Evolutionary conservation across 1,140 invertebrate species (phyloP), one percentile per base, ranked within the genome.

Genomic region (Limonius californicus): DNA sequence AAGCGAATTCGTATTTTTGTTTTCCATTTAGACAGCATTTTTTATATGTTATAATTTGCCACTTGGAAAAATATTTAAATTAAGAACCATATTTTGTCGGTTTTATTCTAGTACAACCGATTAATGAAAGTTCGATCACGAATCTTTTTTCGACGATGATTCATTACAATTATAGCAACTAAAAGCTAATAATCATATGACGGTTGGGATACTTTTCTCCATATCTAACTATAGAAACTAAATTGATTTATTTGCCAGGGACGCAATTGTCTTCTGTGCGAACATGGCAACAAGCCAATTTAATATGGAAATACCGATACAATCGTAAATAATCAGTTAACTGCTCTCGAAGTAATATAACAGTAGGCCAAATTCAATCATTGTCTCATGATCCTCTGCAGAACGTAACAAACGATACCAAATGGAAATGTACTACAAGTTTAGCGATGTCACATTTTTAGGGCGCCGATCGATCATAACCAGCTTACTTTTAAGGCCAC

Each of bases 211-310:
- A 39, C 3, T 39, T 2, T 12, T 39, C n/a, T 39, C n/a, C 7
- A 7, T 6, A 9, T 39, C 35, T 27, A 39, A 39, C 35, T 39
- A 39, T 39, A 39, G 35, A 39, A 39, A 39, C n/a, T 39, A 9
- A 39, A 39, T 39, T 39, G 35, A 39, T 39, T 39, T 39, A 39
- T 39, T 39, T 39, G 35, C n/a, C 8, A 39, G 7, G 35, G n/a
- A 39, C 35, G 2, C n/a, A 39, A 39, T 39, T 39, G 35, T 39
- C 35, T 39, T 39, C 35, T 12, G 8, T 39, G n/a, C 8, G n/a
- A 39, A 39, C 35, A 39, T 39, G 35, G 35, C 35, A 39, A 39
- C 35, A 39, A 39, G 35, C 35, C 35, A 39, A 39, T 39, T 39
- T 39, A 39, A 39, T 39, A 39, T 39, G 8, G n/a, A 39, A 39